Evolutionary conservation across 2,888 invertebrate genomes (phyloP).

Genomic region (Spisula subtruncata): DNA sequence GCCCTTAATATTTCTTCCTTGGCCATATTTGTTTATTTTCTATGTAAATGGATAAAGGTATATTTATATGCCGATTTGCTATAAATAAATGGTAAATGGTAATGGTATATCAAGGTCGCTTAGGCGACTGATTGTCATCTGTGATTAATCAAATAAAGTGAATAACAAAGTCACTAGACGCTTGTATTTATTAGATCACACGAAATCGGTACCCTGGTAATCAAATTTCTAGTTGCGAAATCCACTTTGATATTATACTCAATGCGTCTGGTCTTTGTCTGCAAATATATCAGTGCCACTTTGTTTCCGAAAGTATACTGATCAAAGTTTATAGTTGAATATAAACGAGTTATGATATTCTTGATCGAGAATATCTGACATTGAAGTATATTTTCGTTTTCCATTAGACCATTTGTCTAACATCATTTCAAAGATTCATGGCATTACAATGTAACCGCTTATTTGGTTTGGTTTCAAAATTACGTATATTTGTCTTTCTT

Average conservation of each 20-base stretch:
- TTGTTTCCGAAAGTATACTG: background rate
- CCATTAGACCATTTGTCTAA: too few relatives aligned
- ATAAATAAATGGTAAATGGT: too few relatives aligned
- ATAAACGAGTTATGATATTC: background rate
- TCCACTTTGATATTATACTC: conserved; percentile 11
- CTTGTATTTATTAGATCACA: conserved; percentile 28
- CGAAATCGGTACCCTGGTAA: background rate
- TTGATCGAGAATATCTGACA: background rate
- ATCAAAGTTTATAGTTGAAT: background rate
- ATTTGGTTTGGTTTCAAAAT: background rate
- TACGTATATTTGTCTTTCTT: too few relatives aligned
- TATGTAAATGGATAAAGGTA: background rate
- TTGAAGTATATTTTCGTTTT: background rate
- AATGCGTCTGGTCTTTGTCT: background rate
- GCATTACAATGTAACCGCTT: background rate
- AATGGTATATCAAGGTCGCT: background rate
- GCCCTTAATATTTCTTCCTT: too few relatives aligned
- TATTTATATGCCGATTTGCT: background rate
- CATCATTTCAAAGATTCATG: background rate
- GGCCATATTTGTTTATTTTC: too few relatives aligned
- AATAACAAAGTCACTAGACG: conserved; percentile 31
- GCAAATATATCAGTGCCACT: background rate
- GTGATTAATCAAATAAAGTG: conserved; percentile 32
- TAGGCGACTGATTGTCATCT: conserved; percentile 19
- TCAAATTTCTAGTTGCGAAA: conserved; percentile 2